phyloP scores from a whole-genome alignment of 2,113 vertebrate genomes.

The Felis chaus region DNA sequence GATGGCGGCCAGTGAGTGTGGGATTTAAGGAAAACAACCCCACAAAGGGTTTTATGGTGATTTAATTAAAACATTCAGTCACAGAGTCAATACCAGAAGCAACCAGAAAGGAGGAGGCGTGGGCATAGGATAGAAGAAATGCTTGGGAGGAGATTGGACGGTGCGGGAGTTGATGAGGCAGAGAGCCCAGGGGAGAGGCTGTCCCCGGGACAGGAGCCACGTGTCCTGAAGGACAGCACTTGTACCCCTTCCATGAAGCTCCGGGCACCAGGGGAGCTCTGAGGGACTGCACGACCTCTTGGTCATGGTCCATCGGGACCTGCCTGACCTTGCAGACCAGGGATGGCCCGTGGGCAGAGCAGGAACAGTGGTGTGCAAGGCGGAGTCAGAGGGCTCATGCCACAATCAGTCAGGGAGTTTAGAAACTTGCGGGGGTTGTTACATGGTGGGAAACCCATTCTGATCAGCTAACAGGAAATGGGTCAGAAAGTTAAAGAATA shows the following conservation, averaged over 20 bases:
- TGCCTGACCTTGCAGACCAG: background rate
- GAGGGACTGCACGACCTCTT: background rate
- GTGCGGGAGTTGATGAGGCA: background rate
- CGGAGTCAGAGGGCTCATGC: background rate
- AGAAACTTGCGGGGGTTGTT: background rate
- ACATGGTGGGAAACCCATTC: background rate
- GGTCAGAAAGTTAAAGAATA: background rate
- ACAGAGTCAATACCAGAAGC: conserved; percentile 30
- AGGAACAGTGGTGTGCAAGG: background rate
- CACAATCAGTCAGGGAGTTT: background rate
- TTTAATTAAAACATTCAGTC: conserved; percentile 48
- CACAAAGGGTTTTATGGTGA: background rate
- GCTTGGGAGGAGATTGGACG: background rate
- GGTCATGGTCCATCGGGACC: background rate
- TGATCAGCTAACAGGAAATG: background rate
- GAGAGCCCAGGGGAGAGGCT: background rate
- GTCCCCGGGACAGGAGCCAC: background rate
- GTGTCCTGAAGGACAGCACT: background rate
- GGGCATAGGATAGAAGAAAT: background rate
- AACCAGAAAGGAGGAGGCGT: background rate
- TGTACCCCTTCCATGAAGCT: background rate
- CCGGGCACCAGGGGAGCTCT: rapidly evolving
- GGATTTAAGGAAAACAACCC: background rate
- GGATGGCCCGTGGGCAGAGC: rapidly evolving
- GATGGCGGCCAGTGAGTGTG: background rate